These are phyloP conservation scores for Troides aeacus DNA, from an alignment of 2,888 invertebrate genomes.

Conservation along the genomic window DNA sequence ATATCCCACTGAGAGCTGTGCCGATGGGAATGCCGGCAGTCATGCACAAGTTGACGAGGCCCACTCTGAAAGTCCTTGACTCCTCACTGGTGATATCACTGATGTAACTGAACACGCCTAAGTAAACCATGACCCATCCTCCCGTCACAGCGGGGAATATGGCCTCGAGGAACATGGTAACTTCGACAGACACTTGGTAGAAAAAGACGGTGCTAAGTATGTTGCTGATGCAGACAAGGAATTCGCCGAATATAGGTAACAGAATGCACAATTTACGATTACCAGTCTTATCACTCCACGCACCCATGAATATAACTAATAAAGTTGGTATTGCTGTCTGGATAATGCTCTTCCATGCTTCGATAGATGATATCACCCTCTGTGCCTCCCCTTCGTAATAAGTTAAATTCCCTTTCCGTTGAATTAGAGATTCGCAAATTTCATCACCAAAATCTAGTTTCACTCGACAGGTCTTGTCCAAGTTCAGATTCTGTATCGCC, in stretches of 20 bases:
- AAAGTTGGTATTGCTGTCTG: constrained; percentile 78
- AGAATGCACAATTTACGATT: constrained; percentile 79
- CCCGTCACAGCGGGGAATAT: constrained; percentile 78
- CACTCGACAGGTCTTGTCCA: constrained; percentile 68
- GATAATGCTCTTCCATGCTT: constrained; percentile 78
- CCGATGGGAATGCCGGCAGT: constrained; percentile 80
- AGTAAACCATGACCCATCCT: constrained; percentile 76
- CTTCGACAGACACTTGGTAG: constrained; percentile 74
- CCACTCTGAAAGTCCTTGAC: constrained; percentile 80
- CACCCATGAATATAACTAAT: constrained; percentile 79
- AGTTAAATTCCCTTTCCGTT: constrained; percentile 74
- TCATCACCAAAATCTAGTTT: constrained; percentile 55
- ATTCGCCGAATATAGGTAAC: constrained; percentile 76
- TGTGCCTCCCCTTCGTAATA: constrained; percentile 82
- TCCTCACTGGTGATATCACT: constrained; percentile 79
- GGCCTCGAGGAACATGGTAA: constrained; percentile 75
- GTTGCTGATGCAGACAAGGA: constrained; percentile 69
- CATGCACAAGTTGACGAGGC: constrained; percentile 80
- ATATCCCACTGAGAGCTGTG: constrained; percentile 75
- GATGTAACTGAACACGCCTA: constrained; percentile 82
- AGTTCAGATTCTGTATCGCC: constrained; percentile 78
- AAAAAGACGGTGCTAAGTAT: constrained; percentile 78
- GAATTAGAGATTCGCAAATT: constrained; percentile 62
- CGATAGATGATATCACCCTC: constrained; percentile 74
- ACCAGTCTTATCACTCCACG: constrained; percentile 82